phyloP scores from a whole-genome alignment of 1,140 invertebrate species.

The Brachionus rubens region DNA sequence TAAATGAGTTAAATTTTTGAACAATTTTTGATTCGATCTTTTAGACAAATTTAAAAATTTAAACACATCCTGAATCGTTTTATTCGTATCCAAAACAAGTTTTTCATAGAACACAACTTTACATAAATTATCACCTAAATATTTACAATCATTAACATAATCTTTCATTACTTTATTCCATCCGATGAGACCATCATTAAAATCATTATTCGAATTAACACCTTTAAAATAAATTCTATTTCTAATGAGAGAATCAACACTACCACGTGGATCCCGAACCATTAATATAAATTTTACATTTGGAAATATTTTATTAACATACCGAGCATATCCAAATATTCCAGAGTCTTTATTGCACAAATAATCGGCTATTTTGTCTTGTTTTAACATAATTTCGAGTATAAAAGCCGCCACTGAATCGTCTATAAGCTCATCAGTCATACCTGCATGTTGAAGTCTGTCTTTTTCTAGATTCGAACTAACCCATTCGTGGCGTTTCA shows the following conservation, averaged over 20 bases:
- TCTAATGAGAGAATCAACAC: conserved; percentile 92
- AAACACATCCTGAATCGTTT: conserved; percentile 83
- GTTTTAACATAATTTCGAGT: conserved; percentile 54
- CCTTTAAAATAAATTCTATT: conserved; percentile 94
- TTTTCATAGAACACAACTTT: conserved; percentile 92
- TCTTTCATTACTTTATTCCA: conserved; percentile 91
- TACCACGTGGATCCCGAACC: conserved; percentile 92
- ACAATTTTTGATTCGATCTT: conserved; percentile 52
- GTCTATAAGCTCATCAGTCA: conserved; percentile 24
- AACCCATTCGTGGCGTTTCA: neutral
- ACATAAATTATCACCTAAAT: conserved; percentile 72
- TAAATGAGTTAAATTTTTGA: conserved; percentile 8
- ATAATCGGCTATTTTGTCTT: conserved; percentile 81
- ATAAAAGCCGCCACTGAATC: conserved; percentile 29
- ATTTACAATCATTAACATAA: conserved; percentile 87
- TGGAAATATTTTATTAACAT: conserved; percentile 66
- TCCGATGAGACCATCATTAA: conserved; percentile 80
- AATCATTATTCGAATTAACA: conserved; percentile 86
- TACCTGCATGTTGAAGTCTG: conserved; percentile 26
- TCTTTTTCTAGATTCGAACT: conserved; percentile 14
- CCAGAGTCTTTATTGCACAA: conserved; percentile 98
- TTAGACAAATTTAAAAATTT: conserved; percentile 76
- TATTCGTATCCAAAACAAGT: conserved; percentile 83
- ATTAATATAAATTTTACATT: conserved; percentile 92
- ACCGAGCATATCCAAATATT: conserved; percentile 87